Evolutionary conservation across 2,797 vertebrate genomes (phyloP), one percentile per base, ranked within the genome.

Genomic region (Naso thynnoides): DNA sequence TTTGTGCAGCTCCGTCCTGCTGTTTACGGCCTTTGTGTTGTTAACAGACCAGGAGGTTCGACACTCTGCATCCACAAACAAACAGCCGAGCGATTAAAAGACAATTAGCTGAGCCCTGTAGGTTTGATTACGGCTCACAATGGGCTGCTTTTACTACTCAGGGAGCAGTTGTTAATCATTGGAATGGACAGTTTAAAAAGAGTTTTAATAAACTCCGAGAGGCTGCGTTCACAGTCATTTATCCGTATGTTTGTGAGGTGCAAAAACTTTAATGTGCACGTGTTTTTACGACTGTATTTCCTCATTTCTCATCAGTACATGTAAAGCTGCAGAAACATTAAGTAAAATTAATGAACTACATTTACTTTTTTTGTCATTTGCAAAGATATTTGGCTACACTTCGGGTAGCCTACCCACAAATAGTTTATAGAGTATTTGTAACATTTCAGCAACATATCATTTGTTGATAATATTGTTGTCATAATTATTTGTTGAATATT

Each of bases 1-100:
- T 70, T 84, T 68, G 73, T 78, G 71, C 36, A 53, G 55, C 70
- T 73, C 52, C 10, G 45, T 67, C 74, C 54, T 78, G 85, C 79
- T 82, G 81, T 78, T 78, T 45, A 72, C 85, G 81, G 79, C 87
- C 84, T 92, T 90, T 92, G 88, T 91, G 83, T 36, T 73, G 79
- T 58, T 83, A 88, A 89, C 29, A 2, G 59, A 39, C 15, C 19
- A 50, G 41, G 63, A 82, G 70, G 86, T 89, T 86, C 86, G 56
- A 85, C 73, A 80, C 73, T 65, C 70, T 79, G 38, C 49, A 26
- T 74, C 36, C 31, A 83, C 90, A 89, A 88, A 91, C 82, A 88
- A 88, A 86, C 84, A 83, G 56, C 57, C 5, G 50, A 76, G 71
- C 85, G 86, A 87, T 89, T 90, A 83, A 71, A 82, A 76, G 76